A percentile compares a stretch with the other conserved stretches of the same genome.
Evolutionary conservation across 2,113 vertebrate genomes (phyloP).

Genomic region (Centrocercus urophasianus): DNA sequence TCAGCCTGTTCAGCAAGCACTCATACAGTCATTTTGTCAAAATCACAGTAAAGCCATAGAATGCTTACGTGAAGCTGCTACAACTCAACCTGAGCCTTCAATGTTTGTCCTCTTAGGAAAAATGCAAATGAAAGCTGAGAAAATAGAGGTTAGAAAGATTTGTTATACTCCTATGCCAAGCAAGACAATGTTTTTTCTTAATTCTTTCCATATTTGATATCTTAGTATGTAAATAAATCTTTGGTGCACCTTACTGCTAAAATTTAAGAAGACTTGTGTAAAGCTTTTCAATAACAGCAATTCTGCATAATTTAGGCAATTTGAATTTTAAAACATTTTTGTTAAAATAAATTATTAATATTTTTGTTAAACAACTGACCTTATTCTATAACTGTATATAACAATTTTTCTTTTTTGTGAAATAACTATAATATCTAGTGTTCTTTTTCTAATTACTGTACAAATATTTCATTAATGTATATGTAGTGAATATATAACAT

Average conservation of each 20-base stretch:
- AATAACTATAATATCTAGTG: neutral
- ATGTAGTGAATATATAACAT: neutral
- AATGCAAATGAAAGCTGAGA: constrained; percentile 81
- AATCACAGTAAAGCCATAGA: constrained; percentile 78
- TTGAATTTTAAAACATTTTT: neutral
- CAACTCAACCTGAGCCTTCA: constrained; percentile 35
- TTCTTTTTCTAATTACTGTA: neutral
- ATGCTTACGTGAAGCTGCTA: constrained; percentile 45
- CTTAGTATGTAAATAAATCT: neutral
- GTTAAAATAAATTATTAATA: too few relatives aligned
- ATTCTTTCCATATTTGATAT: neutral
- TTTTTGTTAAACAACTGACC: neutral
- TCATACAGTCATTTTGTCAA: constrained; percentile 80
- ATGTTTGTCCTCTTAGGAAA: constrained; percentile 76
- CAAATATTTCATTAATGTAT: neutral
- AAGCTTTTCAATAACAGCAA: neutral
- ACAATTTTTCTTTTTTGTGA: neutral
- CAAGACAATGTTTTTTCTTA: neutral
- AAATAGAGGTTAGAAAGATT: constrained; percentile 70
- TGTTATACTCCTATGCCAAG: neutral
- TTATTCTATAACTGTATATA: neutral
- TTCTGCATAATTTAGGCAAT: neutral
- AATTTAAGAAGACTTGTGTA: neutral
- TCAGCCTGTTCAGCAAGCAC: constrained; percentile 76
- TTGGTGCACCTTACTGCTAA: neutral